Conservation (phyloP, 1,140 invertebrate species). For the Drosophila ambigua region DNA sequence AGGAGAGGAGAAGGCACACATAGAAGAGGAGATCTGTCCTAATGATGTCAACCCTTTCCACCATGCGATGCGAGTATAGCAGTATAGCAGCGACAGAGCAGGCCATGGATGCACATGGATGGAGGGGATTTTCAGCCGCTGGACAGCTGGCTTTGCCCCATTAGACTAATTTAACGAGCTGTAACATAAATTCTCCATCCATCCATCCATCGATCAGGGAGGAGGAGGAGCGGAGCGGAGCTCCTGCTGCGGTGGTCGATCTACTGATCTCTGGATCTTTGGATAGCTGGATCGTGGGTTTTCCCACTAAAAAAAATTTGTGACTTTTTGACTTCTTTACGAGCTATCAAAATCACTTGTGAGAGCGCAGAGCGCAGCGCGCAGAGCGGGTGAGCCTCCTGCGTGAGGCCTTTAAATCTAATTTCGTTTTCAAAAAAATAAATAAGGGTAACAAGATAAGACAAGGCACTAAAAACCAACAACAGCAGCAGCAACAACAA, state of each 20-base stretch:
- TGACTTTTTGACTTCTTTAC: constrained; percentile 77
- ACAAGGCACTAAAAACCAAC: constrained; percentile 53
- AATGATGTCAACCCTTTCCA: constrained; percentile 56
- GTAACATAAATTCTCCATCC: constrained; percentile 74
- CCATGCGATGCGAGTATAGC: background rate
- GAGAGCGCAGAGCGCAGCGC: too few relatives aligned
- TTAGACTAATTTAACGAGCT: constrained; percentile 81
- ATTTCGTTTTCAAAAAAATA: constrained; percentile 74
- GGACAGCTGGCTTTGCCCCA: constrained; percentile 60
- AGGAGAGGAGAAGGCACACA: too few relatives aligned
- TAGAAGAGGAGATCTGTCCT: constrained; percentile 40
- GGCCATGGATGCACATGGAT: background rate
- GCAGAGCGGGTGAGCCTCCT: constrained; percentile 32
- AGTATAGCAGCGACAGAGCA: constrained; percentile 20
- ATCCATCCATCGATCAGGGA: background rate
- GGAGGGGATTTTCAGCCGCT: background rate
- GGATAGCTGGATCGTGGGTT: constrained; percentile 34
- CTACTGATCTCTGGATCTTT: constrained; percentile 7
- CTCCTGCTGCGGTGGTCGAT: constrained; percentile 74
- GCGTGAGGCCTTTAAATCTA: constrained; percentile 70
- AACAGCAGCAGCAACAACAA: constrained; percentile 34
- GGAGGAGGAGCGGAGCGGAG: background rate
- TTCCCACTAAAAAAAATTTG: constrained; percentile 57
- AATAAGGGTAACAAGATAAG: constrained; percentile 76
- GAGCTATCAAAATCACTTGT: constrained; percentile 81